Percentiles rank a stretch among this genome's conserved stretches.
Conservation (phyloP, 2,888 invertebrate species). For the Ophioninae sp. region DNA sequence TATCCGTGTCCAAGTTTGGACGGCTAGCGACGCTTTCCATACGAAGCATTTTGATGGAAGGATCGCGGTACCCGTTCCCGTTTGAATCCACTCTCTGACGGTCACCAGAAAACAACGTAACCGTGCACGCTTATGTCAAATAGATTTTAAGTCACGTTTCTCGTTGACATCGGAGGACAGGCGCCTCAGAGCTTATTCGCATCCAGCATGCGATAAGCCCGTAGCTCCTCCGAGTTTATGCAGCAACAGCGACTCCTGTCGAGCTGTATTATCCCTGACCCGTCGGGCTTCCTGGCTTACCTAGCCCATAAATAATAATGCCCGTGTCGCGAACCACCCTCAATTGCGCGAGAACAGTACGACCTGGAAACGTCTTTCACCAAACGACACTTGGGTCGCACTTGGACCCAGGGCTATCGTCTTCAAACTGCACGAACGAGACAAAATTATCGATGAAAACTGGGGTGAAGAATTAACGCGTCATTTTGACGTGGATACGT, state of each 20-base stretch:
- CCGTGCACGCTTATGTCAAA: too few species aligned
- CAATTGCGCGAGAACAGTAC: neutral
- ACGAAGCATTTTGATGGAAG: too few species aligned
- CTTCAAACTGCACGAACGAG: neutral
- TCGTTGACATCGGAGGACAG: slow-evolving; percentile 26
- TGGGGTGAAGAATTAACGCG: neutral
- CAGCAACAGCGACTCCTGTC: slow-evolving; percentile 15
- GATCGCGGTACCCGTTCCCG: too few species aligned
- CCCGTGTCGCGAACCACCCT: slow-evolving; percentile 20
- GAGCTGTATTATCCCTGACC: slow-evolving; percentile 44
- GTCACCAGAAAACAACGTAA: too few species aligned
- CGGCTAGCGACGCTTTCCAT: too few species aligned
- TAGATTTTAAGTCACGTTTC: slow-evolving; percentile 39
- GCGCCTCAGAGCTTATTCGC: slow-evolving; percentile 34
- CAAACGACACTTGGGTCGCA: slow-evolving; percentile 17
- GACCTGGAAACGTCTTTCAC: slow-evolving; percentile 18
- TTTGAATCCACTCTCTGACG: too few species aligned
- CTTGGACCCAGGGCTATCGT: neutral
- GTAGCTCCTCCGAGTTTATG: neutral
- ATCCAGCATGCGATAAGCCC: slow-evolving; percentile 8
- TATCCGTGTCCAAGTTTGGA: neutral
- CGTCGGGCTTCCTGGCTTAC: slow-evolving; percentile 44
- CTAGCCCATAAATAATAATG: slow-evolving; percentile 50
- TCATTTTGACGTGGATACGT: neutral
- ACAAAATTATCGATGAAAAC: neutral